Evolutionary conservation across 1,140 invertebrate genomes (phyloP), one percentile per base, ranked within the genome.

Genomic region (Drosophila baimaii): DNA sequence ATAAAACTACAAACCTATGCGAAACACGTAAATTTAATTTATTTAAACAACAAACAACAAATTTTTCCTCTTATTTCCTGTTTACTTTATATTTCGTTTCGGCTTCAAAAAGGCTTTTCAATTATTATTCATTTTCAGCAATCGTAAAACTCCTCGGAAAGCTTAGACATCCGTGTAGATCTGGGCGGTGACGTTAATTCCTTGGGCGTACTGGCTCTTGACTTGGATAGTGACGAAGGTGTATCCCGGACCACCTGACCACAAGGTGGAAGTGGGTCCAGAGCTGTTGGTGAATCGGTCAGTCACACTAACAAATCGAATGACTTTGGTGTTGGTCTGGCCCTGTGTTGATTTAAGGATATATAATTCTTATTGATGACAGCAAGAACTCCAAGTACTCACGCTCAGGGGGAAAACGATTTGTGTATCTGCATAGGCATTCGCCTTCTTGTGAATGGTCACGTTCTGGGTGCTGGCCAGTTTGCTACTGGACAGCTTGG

Each of bases 201-300:
- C 76, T 5, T 78, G 76, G 19, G 17, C 10, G 2, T 6, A 39
- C 29, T 78, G 76, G 29, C 74, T 74, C 49, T 81, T 84, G 5
- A 81, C 12, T 46, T 73, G 76, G 43, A 84, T 13, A 19, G 54
- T 62, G 41, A 33, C 78, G n/a, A 19, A 39, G 5, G 59, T 73
- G 31, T 9, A 69, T 31, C 78, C 81, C 4, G 46, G 25, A 35
- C 83, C 82, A n/a, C 82, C 82, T 1, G 75, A 61, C 66, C 43
- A 68, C 3, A 86, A 12, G 9, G 55, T 56, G 5, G 61, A 25
- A 13, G 15, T 17, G 39, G 83, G 81, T 35, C 83, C 83, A 15
- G 81, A 79, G n/a, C 68, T 81, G 47, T 84, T 81, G 21, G 71
- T 71, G n/a, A 84, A 83, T 23, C 57, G 62, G 37, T 86, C 83